Base-by-base conservation (phyloP, 2,797 vertebrate species). In the Adelosebastes latens region DNA sequence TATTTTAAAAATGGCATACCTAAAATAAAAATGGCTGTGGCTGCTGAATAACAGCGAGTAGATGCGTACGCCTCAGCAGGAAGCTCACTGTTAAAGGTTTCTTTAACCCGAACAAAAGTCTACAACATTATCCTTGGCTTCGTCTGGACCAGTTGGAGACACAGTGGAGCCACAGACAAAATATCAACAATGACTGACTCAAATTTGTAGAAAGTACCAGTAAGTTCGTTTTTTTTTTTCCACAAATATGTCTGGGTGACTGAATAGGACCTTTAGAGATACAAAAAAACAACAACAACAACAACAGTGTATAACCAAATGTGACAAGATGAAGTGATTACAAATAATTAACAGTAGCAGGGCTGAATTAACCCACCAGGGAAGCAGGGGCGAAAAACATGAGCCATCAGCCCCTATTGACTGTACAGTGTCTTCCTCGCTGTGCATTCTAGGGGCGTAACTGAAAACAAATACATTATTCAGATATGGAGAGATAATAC, bases 71-170 rank as follows among this genome's bases (percentile, higher is more conserved):
- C 32, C 32, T 36, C 22, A 34, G 61, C 58, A 72, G 75, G 27
- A 76, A 36, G 53, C 59, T 46, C 32, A 22, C 53, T 34, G 29
- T 64, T 69, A 55, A 36, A 75, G n/a, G 46, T 60, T 79, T 75
- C 25, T 34, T 39, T 36, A 27, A 39, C 14, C 53, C 25, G 83
- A 46, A 73, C 16, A 63, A 29, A 68, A 20, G 52, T 61, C 52
- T 10, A 32, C n/a, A 66, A 31, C 71, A 72, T 78, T 24, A 70
- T 62, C 59, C 79, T 52, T 56, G 60, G n/a, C 31, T 70, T 77
- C 11, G 56, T 55, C 59, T 68, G 36, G 52, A 67, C 46, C 14
- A 14, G 20, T 72, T 27, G 8, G 62, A 75, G 42, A 13, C 27
- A 69, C 20, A 39, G 46, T 31, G 42, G 61, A 75, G 46, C 58